Percentiles rank a stretch among this genome's conserved stretches.
phyloP scores from a whole-genome alignment of 1,140 invertebrate species.

The Papilio machaon region DNA sequence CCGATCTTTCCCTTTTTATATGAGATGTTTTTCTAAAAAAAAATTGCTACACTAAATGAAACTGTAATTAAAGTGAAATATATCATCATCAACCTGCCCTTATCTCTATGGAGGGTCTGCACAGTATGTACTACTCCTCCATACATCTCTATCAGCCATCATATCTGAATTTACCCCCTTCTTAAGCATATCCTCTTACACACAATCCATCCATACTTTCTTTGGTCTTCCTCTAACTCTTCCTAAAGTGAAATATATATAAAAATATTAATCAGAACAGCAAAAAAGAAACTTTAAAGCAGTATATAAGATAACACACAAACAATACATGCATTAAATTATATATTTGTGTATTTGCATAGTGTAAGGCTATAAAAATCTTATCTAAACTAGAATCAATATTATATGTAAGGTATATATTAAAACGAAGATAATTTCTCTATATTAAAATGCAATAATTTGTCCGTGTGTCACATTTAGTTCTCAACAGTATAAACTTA shows the following conservation, averaged over 20 bases:
- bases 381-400: slow-evolving; percentile 7
- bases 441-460: neutral
- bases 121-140: no score
- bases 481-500: neutral
- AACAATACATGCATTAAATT: neutral
- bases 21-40: no score
- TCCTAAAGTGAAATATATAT: neutral
- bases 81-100: neutral
- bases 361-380: neutral
- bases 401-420: neutral
- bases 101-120: no score
- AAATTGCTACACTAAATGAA: no score
- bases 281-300: neutral
- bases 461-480: no score
- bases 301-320: neutral
- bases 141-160: no score
- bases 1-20: no score
- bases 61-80: neutral
- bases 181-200: no score
- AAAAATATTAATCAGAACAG: neutral
- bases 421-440: neutral
- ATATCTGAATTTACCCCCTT: no score
- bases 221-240: no score
- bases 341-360: neutral
- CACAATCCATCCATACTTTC: no score